Conservation (phyloP, 2,888 invertebrate genomes). For the Priocnemis perturbator region DNA sequence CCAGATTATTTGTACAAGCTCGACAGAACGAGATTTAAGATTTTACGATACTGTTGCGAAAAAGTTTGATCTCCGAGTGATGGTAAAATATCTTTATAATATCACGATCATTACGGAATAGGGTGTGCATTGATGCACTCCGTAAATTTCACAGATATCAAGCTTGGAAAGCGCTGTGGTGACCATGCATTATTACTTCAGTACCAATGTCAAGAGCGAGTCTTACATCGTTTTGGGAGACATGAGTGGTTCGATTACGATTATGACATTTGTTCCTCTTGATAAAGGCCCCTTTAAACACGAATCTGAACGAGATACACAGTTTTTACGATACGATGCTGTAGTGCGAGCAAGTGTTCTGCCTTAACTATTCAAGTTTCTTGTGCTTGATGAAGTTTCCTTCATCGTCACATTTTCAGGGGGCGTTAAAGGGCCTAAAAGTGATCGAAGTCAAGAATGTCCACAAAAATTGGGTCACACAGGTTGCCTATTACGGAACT, state of each 20-base stretch:
- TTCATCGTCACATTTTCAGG: slow-evolving; percentile 61
- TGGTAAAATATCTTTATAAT: slow-evolving; percentile 67
- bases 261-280: slow-evolving; percentile 80
- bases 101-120: slow-evolving; percentile 6
- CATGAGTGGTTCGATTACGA: slow-evolving; percentile 82
- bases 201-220: slow-evolving; percentile 77
- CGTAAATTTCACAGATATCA: slow-evolving; percentile 74
- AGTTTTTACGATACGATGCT: slow-evolving; percentile 76
- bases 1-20: slow-evolving; percentile 85
- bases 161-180: slow-evolving; percentile 80
- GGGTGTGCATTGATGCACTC: not conserved
- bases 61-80: slow-evolving; percentile 83
- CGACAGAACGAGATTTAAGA: slow-evolving; percentile 86
- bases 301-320: slow-evolving; percentile 79
- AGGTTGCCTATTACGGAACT: slow-evolving; percentile 82
- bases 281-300: slow-evolving; percentile 84
- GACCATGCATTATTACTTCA: slow-evolving; percentile 80
- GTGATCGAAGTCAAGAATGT: slow-evolving; percentile 78
- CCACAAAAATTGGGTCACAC: slow-evolving; percentile 83
- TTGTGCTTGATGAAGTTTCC: not conserved
- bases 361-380: not conserved
- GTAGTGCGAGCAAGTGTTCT: slow-evolving; percentile 73
- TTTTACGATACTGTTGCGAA: slow-evolving; percentile 88
- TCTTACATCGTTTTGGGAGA: slow-evolving; percentile 85
- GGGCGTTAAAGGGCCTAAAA: slow-evolving; percentile 76